A percentile compares a stretch with the other conserved stretches of the same genome.
phyloP scores from a whole-genome alignment of 2,888 invertebrate species.

The Ectropis crepuscularia region DNA sequence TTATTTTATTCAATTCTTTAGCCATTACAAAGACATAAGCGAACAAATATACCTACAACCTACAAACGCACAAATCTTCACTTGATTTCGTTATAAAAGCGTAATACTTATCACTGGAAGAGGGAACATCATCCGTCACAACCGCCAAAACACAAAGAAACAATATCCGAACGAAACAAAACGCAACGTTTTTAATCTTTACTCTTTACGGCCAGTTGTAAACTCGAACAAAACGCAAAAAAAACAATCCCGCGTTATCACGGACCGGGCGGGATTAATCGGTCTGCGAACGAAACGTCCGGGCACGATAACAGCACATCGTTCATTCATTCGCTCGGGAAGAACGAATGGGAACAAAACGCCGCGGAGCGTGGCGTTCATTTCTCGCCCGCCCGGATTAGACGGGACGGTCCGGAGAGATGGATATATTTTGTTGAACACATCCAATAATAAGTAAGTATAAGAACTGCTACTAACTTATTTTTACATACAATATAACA shows the following conservation, averaged over 20 bases:
- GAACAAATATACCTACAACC: too few species aligned
- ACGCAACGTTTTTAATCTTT: conserved; percentile 31
- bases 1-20: too few species aligned
- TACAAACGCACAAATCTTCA: too few species aligned
- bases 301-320: conserved; percentile 42
- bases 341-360: conserved; percentile 49
- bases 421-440: too few species aligned
- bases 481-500: too few species aligned
- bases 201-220: conserved; percentile 33
- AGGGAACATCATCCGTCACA: conserved; percentile 16
- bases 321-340: conserved; percentile 41
- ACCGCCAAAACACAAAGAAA: conserved; percentile 21
- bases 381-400: conserved; percentile 35
- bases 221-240: conserved; percentile 20
- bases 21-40: too few species aligned
- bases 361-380: conserved; percentile 46
- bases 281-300: conserved; percentile 31
- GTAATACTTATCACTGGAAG: too few species aligned
- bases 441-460: too few species aligned
- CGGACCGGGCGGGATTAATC: conserved; percentile 41
- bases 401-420: too few species aligned
- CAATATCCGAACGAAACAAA: conserved; percentile 24
- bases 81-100: too few species aligned
- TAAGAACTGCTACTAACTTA: too few species aligned
- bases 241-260: conserved; percentile 38